These are phyloP conservation scores for Ooceraea biroi DNA, from an alignment of 1,140 invertebrate species.

Conservation along the genomic window DNA sequence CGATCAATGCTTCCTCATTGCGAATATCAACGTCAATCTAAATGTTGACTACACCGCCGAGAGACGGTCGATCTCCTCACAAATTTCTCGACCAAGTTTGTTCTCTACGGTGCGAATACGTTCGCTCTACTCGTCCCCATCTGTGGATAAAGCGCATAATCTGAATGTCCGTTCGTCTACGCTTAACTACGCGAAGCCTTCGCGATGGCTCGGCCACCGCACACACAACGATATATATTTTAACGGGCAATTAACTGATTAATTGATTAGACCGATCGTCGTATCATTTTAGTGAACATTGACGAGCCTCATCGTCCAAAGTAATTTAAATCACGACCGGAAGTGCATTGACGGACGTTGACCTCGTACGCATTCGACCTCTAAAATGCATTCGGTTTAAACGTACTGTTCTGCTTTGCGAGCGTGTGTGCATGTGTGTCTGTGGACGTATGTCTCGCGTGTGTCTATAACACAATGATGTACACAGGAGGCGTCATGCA, in stretches of 20 bases:
- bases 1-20: slow-evolving; percentile 9
- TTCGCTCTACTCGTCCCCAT: background rate
- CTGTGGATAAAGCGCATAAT: slow-evolving; percentile 63
- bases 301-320: background rate
- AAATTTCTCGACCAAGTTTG: background rate
- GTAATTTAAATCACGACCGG: too few species aligned
- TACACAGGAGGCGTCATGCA: slow-evolving; percentile 74
- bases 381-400: slow-evolving; percentile 12
- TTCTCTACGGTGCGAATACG: background rate
- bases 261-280: background rate
- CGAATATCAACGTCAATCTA: slow-evolving; percentile 3
- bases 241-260: background rate
- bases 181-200: slow-evolving; percentile 21
- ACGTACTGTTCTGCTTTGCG: slow-evolving; percentile 25
- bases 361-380: background rate
- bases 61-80: slow-evolving; percentile 25
- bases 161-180: slow-evolving; percentile 49
- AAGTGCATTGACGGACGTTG: background rate
- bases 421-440: slow-evolving; percentile 39
- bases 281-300: background rate
- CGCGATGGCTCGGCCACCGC: slow-evolving; percentile 12
- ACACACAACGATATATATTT: slow-evolving; percentile 15
- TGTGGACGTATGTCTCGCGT: slow-evolving; percentile 28
- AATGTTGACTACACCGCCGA: background rate
- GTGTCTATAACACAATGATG: slow-evolving; percentile 43